Evolutionary conservation across 2,113 vertebrate genomes (phyloP).

Genomic region (Ceyx cyanopectus): DNA sequence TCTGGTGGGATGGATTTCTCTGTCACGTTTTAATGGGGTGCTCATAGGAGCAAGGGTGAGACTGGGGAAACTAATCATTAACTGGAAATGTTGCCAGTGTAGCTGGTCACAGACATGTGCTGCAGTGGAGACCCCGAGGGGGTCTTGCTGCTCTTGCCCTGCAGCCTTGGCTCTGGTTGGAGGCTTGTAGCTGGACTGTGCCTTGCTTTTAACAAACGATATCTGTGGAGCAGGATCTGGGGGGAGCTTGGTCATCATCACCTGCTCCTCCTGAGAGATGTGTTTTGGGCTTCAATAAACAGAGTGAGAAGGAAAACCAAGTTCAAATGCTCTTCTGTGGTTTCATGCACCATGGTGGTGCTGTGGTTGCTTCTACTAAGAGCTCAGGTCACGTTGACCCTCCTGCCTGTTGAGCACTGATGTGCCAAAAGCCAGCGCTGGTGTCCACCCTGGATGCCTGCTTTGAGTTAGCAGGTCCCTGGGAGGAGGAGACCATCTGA

Average conservation of each 20-base stretch:
- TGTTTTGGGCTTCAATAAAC: not conserved
- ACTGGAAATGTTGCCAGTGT: not conserved
- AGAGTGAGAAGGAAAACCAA: not conserved
- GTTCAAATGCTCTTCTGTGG: not conserved
- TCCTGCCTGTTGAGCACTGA: not conserved
- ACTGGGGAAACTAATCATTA: not conserved
- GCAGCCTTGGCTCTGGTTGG: not conserved
- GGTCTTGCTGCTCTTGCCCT: rapidly evolving
- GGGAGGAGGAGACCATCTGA: rapidly evolving
- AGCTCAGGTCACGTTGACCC: rapidly evolving
- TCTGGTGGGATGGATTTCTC: not conserved
- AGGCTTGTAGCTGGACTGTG: not conserved
- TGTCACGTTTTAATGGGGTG: not conserved
- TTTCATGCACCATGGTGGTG: not conserved
- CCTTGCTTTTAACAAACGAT: not conserved
- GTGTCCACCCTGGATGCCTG: rapidly evolving
- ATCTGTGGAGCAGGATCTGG: not conserved
- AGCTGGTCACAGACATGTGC: not conserved
- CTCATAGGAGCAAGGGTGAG: rapidly evolving
- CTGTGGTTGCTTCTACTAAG: not conserved
- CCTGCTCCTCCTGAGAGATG: not conserved
- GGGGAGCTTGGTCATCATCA: not conserved
- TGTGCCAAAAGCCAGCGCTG: rapidly evolving
- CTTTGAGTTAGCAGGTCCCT: not conserved
- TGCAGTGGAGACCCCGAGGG: not conserved